Percentiles rank a stretch among this genome's conserved stretches.
Conservation (phyloP, 1,140 invertebrate species). For the Argopecten irradians region DNA sequence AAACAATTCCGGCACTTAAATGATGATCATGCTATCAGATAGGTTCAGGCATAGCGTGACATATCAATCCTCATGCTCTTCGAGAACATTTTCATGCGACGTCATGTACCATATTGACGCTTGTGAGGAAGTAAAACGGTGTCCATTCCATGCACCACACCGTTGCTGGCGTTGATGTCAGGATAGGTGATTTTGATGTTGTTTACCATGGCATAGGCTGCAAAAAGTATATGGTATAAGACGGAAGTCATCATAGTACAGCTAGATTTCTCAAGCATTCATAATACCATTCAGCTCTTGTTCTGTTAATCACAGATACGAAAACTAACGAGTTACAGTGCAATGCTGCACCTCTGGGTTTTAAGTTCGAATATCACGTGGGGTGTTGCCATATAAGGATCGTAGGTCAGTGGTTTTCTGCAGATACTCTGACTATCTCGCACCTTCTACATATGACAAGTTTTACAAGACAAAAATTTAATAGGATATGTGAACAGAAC, state of each 20-base stretch:
- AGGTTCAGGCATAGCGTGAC: no score
- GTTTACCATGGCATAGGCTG: not conserved
- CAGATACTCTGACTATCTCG: not conserved
- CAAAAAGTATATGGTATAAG: no score
- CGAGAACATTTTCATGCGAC: not conserved
- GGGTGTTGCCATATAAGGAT: no score
- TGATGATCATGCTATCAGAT: no score
- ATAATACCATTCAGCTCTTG: no score
- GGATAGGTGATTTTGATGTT: not conserved
- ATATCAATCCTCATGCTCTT: no score
- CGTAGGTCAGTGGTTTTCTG: not conserved
- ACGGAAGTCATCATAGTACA: no score
- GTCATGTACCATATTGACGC: not conserved
- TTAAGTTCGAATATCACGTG: not conserved
- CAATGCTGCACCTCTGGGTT: not conserved
- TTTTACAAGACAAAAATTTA: not conserved
- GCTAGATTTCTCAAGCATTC: no score
- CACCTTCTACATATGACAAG: not conserved
- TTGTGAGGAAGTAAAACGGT: not conserved
- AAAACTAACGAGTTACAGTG: no score
- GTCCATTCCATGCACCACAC: not conserved
- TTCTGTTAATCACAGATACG: no score
- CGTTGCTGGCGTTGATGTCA: not conserved
- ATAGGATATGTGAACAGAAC: no score
- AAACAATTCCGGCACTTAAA: no score